Evolutionary conservation across 2,113 vertebrate genomes (phyloP).

Genomic region (Myrmecobius fasciatus): DNA sequence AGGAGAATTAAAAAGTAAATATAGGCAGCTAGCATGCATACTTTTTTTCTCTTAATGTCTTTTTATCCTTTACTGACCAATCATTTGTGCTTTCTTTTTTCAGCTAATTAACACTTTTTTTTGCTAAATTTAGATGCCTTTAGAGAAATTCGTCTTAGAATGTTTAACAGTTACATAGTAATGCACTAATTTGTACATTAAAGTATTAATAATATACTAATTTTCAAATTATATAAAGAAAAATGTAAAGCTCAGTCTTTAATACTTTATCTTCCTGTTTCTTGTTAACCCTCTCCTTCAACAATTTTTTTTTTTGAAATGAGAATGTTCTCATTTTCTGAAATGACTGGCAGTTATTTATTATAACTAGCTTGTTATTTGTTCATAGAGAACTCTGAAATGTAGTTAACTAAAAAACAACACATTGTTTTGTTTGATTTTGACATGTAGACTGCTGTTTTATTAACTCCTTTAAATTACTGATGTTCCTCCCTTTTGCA

Average conservation of each 20-base stretch:
- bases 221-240: background rate
- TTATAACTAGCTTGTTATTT: conserved; percentile 32
- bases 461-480: background rate
- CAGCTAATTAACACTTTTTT: background rate
- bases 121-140: background rate
- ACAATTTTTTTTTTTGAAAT: conserved; percentile 4
- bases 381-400: conserved; percentile 50
- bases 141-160: background rate
- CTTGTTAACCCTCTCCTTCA: background rate
- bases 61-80: background rate
- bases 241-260: background rate
- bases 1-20: background rate
- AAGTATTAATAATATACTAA: too few relatives aligned
- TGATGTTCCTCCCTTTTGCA: background rate
- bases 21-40: background rate
- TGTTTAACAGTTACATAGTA: background rate
- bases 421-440: conserved; percentile 57
- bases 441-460: conserved; percentile 29
- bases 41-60: background rate
- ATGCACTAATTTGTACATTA: background rate
- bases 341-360: background rate
- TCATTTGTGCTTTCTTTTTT: background rate
- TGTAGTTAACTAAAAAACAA: conserved; percentile 20
- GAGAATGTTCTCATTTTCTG: background rate
- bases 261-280: background rate